These are phyloP conservation scores for Nemapogon koenigi DNA, from an alignment of 2,888 invertebrate genomes.

Conservation along the genomic window DNA sequence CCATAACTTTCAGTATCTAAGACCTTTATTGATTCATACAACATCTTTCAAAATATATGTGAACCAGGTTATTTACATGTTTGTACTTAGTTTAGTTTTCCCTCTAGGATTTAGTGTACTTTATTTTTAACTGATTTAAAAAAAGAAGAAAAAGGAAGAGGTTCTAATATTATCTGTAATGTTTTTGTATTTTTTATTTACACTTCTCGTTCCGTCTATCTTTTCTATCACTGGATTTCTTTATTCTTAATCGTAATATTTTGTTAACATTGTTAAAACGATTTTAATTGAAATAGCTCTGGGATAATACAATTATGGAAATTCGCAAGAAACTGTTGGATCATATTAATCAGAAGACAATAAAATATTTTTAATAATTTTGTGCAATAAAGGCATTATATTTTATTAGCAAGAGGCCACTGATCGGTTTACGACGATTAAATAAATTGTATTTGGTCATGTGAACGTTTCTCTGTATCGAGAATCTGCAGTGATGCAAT, in stretches of 20 bases:
- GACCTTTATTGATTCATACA: too few relatives aligned
- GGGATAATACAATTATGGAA: background rate
- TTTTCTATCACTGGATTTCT: background rate
- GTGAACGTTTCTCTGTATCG: constrained; percentile 22
- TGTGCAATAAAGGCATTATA: background rate
- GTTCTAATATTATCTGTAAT: background rate
- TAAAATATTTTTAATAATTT: too few relatives aligned
- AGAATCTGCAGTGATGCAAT: constrained; percentile 32
- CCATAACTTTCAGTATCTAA: too few relatives aligned
- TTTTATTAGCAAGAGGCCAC: background rate
- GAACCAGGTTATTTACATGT: too few relatives aligned
- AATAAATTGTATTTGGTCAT: constrained; percentile 26
- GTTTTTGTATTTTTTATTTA: background rate
- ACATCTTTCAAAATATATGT: too few relatives aligned
- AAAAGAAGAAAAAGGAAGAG: background rate
- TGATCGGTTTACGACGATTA: constrained; percentile 5
- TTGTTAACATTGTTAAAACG: too few relatives aligned
- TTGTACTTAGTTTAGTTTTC: too few relatives aligned
- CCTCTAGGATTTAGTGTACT: too few relatives aligned
- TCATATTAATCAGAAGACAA: too few relatives aligned
- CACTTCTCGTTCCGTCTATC: background rate
- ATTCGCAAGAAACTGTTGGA: too few relatives aligned
- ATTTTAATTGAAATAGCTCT: background rate
- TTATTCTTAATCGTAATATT: background rate
- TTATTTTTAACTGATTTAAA: background rate